These are phyloP conservation scores for Zosterops japonicus DNA, from an alignment of 2,113 vertebrate genomes.

Conservation along the genomic window DNA sequence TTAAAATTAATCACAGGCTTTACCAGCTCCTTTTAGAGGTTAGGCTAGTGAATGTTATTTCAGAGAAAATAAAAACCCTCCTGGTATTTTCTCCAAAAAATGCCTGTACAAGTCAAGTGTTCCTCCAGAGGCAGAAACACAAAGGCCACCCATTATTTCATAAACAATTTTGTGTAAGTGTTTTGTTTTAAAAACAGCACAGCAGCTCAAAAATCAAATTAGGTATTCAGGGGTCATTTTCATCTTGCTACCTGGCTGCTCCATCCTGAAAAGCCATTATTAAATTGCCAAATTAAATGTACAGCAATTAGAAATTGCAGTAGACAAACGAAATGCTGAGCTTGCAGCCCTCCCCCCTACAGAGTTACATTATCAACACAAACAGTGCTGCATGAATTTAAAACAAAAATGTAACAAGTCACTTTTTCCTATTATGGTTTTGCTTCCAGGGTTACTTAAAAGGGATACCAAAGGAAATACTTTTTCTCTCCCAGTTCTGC, in stretches of 20 bases:
- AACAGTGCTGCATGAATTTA: not conserved
- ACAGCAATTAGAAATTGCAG: not conserved
- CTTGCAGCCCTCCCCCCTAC: not conserved
- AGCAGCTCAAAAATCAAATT: not conserved
- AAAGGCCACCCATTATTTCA: not conserved
- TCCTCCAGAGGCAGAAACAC: not conserved
- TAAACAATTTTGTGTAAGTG: not conserved
- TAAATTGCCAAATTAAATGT: not conserved
- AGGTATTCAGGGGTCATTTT: not conserved
- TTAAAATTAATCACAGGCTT: not conserved
- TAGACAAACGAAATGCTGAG: not conserved
- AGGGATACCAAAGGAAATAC: not conserved
- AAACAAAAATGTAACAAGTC: not conserved
- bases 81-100: not conserved
- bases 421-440: not conserved
- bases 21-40: not conserved
- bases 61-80: not conserved
- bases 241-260: not conserved
- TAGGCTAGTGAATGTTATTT: not conserved
- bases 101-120: rapidly evolving
- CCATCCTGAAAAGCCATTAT: not conserved
- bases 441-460: not conserved
- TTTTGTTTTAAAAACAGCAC: not conserved
- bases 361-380: not conserved
- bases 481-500: not conserved